These are phyloP conservation scores for Zele albiditarsus DNA, from an alignment of 2,888 invertebrate species.

Conservation along the genomic window DNA sequence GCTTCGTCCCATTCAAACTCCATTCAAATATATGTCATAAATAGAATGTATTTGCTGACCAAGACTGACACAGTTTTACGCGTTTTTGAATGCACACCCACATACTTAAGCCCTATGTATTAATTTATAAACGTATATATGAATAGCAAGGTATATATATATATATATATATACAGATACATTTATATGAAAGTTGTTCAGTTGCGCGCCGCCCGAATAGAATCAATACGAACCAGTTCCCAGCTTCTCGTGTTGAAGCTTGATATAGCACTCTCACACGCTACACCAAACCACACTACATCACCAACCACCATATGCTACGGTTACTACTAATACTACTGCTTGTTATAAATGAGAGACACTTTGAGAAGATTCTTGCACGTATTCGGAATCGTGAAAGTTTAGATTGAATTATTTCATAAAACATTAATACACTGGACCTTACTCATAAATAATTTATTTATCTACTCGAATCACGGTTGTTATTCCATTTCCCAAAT, in stretches of 20 bases:
- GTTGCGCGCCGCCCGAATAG: constrained; percentile 49
- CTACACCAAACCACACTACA: constrained; percentile 37
- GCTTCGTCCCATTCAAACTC: no score
- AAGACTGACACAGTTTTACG: neutral
- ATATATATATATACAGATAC: constrained; percentile 19
- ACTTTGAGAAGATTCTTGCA: no score
- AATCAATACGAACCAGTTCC: constrained; percentile 60
- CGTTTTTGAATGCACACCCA: neutral
- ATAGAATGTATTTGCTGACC: no score
- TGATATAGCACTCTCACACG: constrained; percentile 39
- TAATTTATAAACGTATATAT: neutral
- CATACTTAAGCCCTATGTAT: neutral
- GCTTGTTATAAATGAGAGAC: no score
- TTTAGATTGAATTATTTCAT: no score
- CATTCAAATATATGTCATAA: no score
- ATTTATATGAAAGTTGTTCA: constrained; percentile 17
- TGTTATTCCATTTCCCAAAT: no score
- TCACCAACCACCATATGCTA: constrained; percentile 45
- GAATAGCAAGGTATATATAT: no score
- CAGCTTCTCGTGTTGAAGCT: constrained; percentile 46
- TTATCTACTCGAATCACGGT: no score
- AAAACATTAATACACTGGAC: no score
- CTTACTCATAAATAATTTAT: no score
- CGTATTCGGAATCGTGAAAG: no score
- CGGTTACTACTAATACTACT: constrained; percentile 2